phyloP scores from a whole-genome alignment of 2,888 invertebrate species.

The Stenoptilia bipunctidactyla region DNA sequence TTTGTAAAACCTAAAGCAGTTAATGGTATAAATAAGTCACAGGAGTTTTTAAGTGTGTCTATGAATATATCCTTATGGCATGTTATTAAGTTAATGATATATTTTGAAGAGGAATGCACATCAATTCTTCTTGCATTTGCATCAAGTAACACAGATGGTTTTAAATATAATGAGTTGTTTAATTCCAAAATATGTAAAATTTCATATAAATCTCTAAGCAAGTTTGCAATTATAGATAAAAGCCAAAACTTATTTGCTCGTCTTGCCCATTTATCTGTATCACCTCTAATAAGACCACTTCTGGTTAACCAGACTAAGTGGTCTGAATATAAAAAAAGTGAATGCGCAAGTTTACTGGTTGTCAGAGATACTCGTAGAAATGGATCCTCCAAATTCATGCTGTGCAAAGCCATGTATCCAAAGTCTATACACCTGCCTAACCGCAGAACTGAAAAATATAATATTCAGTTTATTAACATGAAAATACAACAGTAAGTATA shows the following conservation, averaged over 20 bases:
- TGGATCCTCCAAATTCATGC: conserved; percentile 79
- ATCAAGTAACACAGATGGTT: conserved; percentile 44
- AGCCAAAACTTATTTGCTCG: conserved; percentile 88
- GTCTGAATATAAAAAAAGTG: conserved; percentile 85
- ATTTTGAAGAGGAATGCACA: conserved; percentile 28
- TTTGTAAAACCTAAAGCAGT: conserved; percentile 84
- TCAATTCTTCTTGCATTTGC: conserved; percentile 33
- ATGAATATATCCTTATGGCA: conserved; percentile 77
- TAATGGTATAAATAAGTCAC: conserved; percentile 90
- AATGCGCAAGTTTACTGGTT: conserved; percentile 82
- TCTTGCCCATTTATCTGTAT: conserved; percentile 82
- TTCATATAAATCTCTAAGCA: conserved; percentile 89
- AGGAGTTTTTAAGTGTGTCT: conserved; percentile 87
- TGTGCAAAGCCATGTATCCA: conserved; percentile 79
- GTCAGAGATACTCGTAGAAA: conserved; percentile 80
- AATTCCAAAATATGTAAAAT: conserved; percentile 74
- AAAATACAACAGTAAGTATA: too few species aligned
- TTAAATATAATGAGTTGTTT: conserved; percentile 45
- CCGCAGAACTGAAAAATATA: conserved; percentile 78
- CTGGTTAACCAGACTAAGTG: conserved; percentile 89
- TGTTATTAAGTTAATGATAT: conserved; percentile 34
- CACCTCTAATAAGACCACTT: conserved; percentile 76
- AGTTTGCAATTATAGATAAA: conserved; percentile 82
- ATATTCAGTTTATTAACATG: too few species aligned
- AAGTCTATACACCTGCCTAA: conserved; percentile 88